Evolutionary conservation across 2,888 invertebrate species (phyloP).

Genomic region (Eristalis pertinax): DNA sequence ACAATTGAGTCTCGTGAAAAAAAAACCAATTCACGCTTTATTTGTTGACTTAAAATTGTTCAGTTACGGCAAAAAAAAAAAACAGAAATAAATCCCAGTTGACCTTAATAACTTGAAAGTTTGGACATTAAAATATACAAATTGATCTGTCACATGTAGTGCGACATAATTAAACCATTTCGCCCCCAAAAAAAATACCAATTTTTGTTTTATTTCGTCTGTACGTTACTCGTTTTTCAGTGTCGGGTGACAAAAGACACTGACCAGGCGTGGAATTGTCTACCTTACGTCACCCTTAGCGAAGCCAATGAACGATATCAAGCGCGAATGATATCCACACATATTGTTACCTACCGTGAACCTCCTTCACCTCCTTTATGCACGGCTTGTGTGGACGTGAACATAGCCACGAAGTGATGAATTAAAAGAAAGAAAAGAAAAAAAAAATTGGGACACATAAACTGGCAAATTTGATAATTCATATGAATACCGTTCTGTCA

Average conservation of each 20-base stretch:
- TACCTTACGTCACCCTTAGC: constrained; percentile 6
- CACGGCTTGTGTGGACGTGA: background rate
- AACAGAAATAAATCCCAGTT: background rate
- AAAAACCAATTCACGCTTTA: background rate
- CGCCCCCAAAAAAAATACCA: background rate
- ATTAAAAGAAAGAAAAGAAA: background rate
- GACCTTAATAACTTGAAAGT: constrained; percentile 55
- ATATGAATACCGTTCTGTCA: constrained; percentile 7
- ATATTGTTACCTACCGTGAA: background rate
- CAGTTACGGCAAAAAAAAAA: background rate
- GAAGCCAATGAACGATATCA: constrained; percentile 16
- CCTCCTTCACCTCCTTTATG: background rate
- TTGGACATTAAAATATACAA: constrained; percentile 19
- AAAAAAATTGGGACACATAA: background rate
- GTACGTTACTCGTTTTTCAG: background rate
- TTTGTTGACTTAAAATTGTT: background rate
- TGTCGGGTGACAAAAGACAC: background rate
- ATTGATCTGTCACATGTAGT: constrained; percentile 38
- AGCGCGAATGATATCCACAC: background rate
- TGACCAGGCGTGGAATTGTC: background rate
- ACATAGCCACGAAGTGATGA: background rate
- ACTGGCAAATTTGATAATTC: constrained; percentile 19
- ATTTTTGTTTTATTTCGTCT: background rate
- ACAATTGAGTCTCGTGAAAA: background rate
- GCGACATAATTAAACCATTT: constrained; percentile 29